A percentile compares a stretch with the other conserved stretches of the same genome.
These are phyloP conservation scores for Anser brachyrhynchus DNA, from an alignment of 2,113 vertebrate genomes.

Conservation along the genomic window DNA sequence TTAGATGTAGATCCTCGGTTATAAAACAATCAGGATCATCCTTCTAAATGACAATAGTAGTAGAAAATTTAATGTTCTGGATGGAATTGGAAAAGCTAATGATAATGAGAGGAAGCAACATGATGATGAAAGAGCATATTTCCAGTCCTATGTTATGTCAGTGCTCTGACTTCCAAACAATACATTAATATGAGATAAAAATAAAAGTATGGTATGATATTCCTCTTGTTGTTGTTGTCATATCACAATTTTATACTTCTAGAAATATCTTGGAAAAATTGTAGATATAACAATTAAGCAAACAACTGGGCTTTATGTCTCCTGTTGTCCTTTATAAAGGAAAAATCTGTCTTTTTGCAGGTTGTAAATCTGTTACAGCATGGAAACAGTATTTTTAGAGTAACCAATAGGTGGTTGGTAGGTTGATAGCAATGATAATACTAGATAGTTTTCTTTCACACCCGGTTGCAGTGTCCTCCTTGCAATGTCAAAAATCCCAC, in stretches of 20 bases:
- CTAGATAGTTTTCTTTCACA: neutral
- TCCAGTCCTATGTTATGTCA: neutral
- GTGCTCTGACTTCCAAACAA: neutral
- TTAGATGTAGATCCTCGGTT: neutral
- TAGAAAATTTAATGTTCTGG: neutral
- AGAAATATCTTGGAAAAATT: neutral
- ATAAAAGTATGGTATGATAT: neutral
- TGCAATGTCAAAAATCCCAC: neutral
- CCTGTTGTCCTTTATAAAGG: neutral
- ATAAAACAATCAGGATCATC: neutral
- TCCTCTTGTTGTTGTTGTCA: neutral
- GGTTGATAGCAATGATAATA: neutral
- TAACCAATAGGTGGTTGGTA: neutral
- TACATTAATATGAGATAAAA: neutral
- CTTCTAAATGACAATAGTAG: neutral
- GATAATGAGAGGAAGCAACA: neutral
- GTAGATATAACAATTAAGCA: neutral
- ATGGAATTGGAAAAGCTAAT: neutral
- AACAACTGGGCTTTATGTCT: neutral
- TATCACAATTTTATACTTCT: neutral
- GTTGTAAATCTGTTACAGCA: neutral
- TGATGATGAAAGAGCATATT: neutral
- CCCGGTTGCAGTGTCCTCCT: neutral
- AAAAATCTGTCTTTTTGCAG: neutral
- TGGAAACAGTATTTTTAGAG: neutral